Conservation (phyloP, 2,797 vertebrate genomes). For the Alfaro cultratus region DNA sequence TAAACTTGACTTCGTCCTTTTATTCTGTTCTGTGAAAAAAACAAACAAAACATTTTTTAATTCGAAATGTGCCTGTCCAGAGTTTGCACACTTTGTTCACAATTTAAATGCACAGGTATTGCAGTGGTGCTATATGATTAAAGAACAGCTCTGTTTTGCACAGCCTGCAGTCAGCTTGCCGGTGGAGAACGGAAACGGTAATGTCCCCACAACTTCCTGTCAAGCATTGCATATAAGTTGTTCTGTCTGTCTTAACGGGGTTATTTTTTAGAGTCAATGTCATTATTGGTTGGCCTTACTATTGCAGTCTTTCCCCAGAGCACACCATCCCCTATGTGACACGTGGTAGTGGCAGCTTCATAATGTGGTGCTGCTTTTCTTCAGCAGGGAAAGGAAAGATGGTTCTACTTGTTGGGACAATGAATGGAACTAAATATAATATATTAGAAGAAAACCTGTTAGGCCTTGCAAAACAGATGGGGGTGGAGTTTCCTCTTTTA, state of each 20-base stretch:
- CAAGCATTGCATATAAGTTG: neutral
- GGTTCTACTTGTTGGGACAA: neutral
- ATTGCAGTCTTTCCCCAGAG: neutral
- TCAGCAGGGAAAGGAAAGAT: neutral
- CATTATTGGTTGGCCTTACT: neutral
- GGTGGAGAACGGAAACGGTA: neutral
- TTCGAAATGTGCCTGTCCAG: neutral
- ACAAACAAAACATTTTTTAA: neutral
- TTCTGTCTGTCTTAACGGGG: neutral
- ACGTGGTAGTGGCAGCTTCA: neutral
- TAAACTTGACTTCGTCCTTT: neutral
- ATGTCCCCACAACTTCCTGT: constrained; percentile 8
- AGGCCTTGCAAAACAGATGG: neutral
- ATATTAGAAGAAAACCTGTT: neutral
- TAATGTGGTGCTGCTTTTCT: neutral
- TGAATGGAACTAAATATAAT: neutral
- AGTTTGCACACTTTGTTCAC: neutral
- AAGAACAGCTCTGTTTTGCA: neutral
- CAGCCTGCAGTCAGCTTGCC: neutral
- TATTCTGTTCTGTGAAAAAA: neutral
- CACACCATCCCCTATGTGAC: neutral
- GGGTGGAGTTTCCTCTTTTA: neutral
- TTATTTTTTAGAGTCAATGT: neutral
- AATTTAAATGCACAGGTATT: neutral
- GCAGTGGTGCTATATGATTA: neutral